Evolutionary conservation across 2,888 invertebrate species (phyloP).

Genomic region (Brachypterus glaber): DNA sequence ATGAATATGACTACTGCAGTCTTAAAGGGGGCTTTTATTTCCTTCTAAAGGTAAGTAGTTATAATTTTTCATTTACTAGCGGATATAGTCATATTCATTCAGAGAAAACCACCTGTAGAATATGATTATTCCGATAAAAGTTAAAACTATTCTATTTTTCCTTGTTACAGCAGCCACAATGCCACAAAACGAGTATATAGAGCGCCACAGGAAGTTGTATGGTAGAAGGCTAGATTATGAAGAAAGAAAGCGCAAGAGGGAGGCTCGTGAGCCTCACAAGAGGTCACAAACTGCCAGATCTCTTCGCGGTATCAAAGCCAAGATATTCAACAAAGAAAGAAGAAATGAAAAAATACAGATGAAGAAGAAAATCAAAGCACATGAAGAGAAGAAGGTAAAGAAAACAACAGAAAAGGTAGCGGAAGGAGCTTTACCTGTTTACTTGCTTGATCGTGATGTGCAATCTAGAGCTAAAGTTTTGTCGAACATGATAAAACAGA

Average conservation of each 20-base stretch:
- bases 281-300: slow-evolving; percentile 84
- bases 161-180: too few species aligned
- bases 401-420: slow-evolving; percentile 71
- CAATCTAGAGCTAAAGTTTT: slow-evolving; percentile 90
- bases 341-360: slow-evolving; percentile 98
- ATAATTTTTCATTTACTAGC: slow-evolving; percentile 11
- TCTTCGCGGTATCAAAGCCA: slow-evolving; percentile 92
- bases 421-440: slow-evolving; percentile 90
- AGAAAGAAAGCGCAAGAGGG: slow-evolving; percentile 90
- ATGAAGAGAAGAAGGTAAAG: slow-evolving; percentile 89
- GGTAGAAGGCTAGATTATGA: slow-evolving; percentile 96
- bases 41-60: slow-evolving; percentile 30
- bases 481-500: slow-evolving; percentile 99
- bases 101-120: slow-evolving; percentile 29
- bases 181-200: slow-evolving; percentile 99
- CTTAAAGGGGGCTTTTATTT: slow-evolving; percentile 11
- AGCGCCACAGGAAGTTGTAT: slow-evolving; percentile 91
- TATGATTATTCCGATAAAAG: slow-evolving; percentile 27
- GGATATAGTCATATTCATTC: slow-evolving; percentile 40
- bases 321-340: slow-evolving; percentile 92
- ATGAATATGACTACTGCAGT: slow-evolving; percentile 37
- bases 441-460: slow-evolving; percentile 93
- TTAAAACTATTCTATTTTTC: slow-evolving; percentile 17
- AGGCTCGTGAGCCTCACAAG: slow-evolving; percentile 89
- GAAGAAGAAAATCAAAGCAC: slow-evolving; percentile 96